These are phyloP conservation scores for Thereuonema tuberculata DNA, from an alignment of 1,140 invertebrate genomes.

Conservation along the genomic window DNA sequence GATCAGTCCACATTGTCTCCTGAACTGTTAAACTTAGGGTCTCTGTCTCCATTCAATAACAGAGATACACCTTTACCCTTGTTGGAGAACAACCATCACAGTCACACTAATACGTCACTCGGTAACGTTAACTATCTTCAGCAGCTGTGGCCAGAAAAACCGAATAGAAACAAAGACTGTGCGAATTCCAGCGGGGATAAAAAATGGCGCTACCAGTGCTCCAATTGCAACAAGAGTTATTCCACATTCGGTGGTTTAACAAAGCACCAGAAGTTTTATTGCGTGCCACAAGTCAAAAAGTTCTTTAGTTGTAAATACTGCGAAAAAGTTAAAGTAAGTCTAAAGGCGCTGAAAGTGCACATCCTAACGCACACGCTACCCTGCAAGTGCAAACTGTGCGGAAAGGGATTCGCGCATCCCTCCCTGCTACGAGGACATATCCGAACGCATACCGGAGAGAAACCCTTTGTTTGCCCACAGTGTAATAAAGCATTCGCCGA, in stretches of 20 bases:
- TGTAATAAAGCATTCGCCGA: slow-evolving; percentile 94
- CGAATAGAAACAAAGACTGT: background rate
- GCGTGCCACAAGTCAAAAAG: slow-evolving; percentile 71
- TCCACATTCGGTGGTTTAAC: slow-evolving; percentile 90
- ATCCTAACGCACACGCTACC: slow-evolving; percentile 95
- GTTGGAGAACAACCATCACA: background rate
- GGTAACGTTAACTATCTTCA: background rate
- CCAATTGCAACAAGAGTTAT: slow-evolving; percentile 87
- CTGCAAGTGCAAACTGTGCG: slow-evolving; percentile 91
- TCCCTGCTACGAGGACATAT: slow-evolving; percentile 94
- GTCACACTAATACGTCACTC: background rate
- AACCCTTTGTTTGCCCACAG: slow-evolving; percentile 89
- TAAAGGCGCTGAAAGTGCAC: slow-evolving; percentile 97
- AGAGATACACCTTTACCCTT: background rate
- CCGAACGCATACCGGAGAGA: slow-evolving; percentile 88
- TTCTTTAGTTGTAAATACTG: slow-evolving; percentile 93
- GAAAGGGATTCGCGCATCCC: slow-evolving; percentile 91
- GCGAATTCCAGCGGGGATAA: background rate
- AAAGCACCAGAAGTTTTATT: slow-evolving; percentile 94
- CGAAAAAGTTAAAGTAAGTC: slow-evolving; percentile 85
- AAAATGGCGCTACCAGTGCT: slow-evolving; percentile 52
- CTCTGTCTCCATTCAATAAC: background rate
- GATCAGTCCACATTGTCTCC: background rate
- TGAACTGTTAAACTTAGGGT: background rate
- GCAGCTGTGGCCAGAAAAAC: background rate